These are phyloP conservation scores for Perithous albicinctus DNA, from an alignment of 2,888 invertebrate species.

Conservation along the genomic window DNA sequence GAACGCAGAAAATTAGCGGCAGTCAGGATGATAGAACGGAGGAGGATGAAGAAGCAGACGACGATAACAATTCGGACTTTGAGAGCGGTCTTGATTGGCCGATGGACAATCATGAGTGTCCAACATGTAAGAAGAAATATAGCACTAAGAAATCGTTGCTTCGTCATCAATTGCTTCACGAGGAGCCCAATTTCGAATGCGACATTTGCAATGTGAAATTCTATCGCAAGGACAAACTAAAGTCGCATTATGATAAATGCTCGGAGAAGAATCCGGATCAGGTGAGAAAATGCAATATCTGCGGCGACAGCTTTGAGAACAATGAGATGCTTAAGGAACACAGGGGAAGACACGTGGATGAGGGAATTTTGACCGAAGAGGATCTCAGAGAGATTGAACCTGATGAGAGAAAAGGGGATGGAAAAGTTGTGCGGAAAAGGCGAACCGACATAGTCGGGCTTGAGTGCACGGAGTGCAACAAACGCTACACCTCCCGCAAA, in stretches of 20 bases:
- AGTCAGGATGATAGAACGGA: conserved; percentile 49
- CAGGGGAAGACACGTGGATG: conserved; percentile 82
- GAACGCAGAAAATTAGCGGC: neutral
- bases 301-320: conserved; percentile 82
- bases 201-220: conserved; percentile 83
- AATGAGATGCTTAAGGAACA: conserved; percentile 82
- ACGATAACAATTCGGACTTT: conserved; percentile 81
- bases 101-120: conserved; percentile 82
- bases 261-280: conserved; percentile 84
- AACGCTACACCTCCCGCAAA: conserved; percentile 82
- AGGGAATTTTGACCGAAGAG: conserved; percentile 83
- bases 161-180: conserved; percentile 82
- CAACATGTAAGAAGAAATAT: conserved; percentile 82
- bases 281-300: conserved; percentile 83
- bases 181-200: conserved; percentile 83
- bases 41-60: conserved; percentile 72
- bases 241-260: conserved; percentile 83
- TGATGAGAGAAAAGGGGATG: conserved; percentile 77
- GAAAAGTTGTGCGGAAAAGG: conserved; percentile 80
- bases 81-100: conserved; percentile 82
- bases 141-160: conserved; percentile 83
- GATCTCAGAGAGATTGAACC: conserved; percentile 82
- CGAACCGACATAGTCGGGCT: conserved; percentile 83
- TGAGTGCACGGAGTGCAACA: conserved; percentile 83
- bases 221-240: conserved; percentile 83